Base-by-base conservation (phyloP, 2,888 invertebrate species). In the Microchrysa polita region DNA sequence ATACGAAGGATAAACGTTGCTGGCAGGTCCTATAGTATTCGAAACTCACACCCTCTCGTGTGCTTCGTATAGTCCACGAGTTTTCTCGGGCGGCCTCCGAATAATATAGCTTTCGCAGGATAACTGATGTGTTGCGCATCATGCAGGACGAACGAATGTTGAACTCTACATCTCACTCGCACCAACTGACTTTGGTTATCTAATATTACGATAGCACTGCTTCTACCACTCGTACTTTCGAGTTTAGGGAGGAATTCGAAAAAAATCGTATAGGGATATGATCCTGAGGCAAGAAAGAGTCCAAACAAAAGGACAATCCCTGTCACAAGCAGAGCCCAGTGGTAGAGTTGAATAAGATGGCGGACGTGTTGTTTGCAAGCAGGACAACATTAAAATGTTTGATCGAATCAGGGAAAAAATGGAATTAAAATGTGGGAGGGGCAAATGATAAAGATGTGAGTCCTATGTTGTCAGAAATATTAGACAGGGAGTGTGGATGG, bases 401-500 rank as follows among this genome's bases (percentile, higher is more conserved):
- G 60, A 55, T 42, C 23, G 40, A 60, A 61, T 69, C 18, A 57
- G 67, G 71, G 65, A 75, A 72, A 73, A 75, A 75, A 67, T 42
- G 57, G 57, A 65, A 71, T 71, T 20, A 20, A 73, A 72, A 73
- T 59, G 55, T 73, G 67, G 75, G 75, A 73, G 75, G 75, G 73
- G 75, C 75, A 52, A 69, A 27, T 57, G 5, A 57, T n/a, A 53
- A 59, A 73, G 42, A 53, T 2, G 27, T 40, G 48, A 27, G 22
- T 69, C 55, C 55, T 53, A 27, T 18, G n/a, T 23, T 23, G n/a
- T n/a, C 27, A 14, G 65, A 12, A n/a, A 23, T 22, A 42, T 34
- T 16, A 42, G 42, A 1, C 7, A 27, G 16, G 53, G 27, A 23
- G 5, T 22, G 5, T 22, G 12, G 12, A 16, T 14, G 20, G 14